Base-by-base conservation (phyloP, 2,888 invertebrate genomes). In the Hydrotaea cyrtoneurina region DNA sequence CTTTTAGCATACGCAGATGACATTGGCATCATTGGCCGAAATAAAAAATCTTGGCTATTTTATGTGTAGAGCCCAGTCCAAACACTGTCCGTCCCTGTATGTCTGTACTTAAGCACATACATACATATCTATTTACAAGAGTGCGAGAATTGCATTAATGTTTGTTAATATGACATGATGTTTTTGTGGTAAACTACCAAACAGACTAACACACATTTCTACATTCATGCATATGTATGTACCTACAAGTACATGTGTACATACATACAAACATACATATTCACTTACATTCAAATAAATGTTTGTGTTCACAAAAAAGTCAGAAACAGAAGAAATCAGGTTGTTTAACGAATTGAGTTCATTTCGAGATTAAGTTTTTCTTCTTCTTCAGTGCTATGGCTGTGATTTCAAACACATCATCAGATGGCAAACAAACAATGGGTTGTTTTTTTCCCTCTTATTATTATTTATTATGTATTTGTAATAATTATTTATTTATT, bases 301-400 rank as follows among this genome's bases (percentile, higher is more conserved):
- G 15, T 4, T 62, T 31, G 31, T 62, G 62, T n/a, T 62, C n/a
- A 62, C 15, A 55, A 26, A 17, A 43, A 31, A 53, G n/a, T 31
- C 17, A 62, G 64, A 73, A 79, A 82, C 69, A 17, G 62, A 17
- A n/a, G n/a, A 82, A 85, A 85, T 79, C 82, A 82, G 82, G 84
- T 82, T 85, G 79, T 73, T 76, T 55, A 78, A 78, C 73, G 72
- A 81, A 85, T 85, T 85, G 59, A 82, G 84, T 84, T 78, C 84
- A 84, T 73, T 53, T 76, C 73, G 66, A 84, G 75, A 76, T 82
- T 79, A 81, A 73, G 50, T 75, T 72, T 74, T 26, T 62, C 46
- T 74, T 62, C 46, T 53, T 74, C 43, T 43, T 43, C 11, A 17
- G 1, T 39, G 4, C 39, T 19, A 73, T 73, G 15, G 57, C 46